Evolutionary conservation across 2,113 vertebrate genomes (phyloP), one percentile per base, ranked within the genome.

Genomic region (Typhlomys cinereus): DNA sequence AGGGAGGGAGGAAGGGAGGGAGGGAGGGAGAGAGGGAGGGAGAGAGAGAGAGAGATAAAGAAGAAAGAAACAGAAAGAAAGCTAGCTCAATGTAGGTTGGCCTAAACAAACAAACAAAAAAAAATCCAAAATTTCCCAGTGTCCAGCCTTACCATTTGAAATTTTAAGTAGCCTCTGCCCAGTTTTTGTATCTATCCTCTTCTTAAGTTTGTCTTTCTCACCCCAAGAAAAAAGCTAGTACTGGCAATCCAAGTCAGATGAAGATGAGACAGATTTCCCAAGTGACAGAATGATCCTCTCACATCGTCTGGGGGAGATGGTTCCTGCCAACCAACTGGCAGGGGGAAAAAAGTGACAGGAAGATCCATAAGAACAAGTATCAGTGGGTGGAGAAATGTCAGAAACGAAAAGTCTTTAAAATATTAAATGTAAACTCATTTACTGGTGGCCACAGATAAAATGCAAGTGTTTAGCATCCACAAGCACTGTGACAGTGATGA

Each of bases 391-490:
- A 96, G 89, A 70, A 95, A 97, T 96, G 93, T 91, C 97, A 94
- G 91, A 95, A 97, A 96, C 92, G 75, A 92, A 91, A 95, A 94
- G 90, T 90, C 95, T 96, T 97, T 96, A 94, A 97, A 98, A 97
- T 96, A 97, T 97, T 96, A 98, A 98, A 98, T 97, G 96, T 96
- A 97, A 98, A 94, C 95, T 96, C 95, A 97, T 98, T 98, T 97
- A 96, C 96, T 96, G 96, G 92, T 97, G 96, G 88, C 89, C 93
- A 5, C 95, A 97, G 96, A 97, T 94, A 98, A 97, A 95, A 93
- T 94, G 80, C 89, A 97, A 81, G 94, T 97, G 95, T 96, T 97
- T 97, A 88, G 89, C 94, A 94, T 92, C 66, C 50, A 97, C 93
- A 81, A 66, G 74, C 79, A 96, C 95, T 46, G 11, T 44, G 84